A percentile compares a stretch with the other conserved stretches of the same genome.
phyloP scores from a whole-genome alignment of 2,113 vertebrate species.

The Oryctolagus cuniculus region mOryCun1.1 NC_091432.1:2636501-2637000 shows the following conservation, averaged over 20 bases:
- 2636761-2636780: neutral
- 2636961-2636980: too few relatives aligned
- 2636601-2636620: neutral
- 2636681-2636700: neutral
- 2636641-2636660: neutral
- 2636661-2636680: neutral
- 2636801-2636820: neutral
- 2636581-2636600: neutral
- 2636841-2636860: neutral
- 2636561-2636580: too few relatives aligned
- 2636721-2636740: neutral
- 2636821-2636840: neutral
- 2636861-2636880: neutral
- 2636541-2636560: neutral
- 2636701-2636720: rapidly evolving
- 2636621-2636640: neutral
- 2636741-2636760: neutral
- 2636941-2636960: neutral
- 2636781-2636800: neutral
- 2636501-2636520: too few relatives aligned
- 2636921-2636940: neutral
- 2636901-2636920: neutral
- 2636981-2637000: too few relatives aligned
- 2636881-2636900: neutral
- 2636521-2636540: too few relatives aligned